Evolutionary conservation across 2,113 vertebrate genomes (phyloP).

Genomic region (Chitala chitala): DNA sequence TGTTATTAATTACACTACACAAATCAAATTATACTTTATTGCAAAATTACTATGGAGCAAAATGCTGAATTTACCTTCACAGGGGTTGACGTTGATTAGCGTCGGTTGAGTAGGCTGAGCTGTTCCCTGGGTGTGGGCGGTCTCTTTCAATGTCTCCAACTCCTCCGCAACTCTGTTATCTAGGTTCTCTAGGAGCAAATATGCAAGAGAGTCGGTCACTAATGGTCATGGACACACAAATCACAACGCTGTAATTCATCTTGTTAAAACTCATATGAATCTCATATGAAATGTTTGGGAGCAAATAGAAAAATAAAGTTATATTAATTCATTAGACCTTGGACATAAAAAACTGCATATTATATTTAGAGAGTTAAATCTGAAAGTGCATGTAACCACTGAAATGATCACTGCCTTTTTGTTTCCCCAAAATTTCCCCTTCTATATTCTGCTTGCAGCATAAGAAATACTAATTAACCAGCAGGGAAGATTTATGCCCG

Average conservation of each 20-base stretch:
- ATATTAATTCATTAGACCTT: no score
- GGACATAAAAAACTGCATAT: background rate
- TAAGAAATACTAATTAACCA: background rate
- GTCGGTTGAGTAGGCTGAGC: conserved; percentile 27
- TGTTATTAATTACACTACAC: no score
- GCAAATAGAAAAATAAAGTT: no score
- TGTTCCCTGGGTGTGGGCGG: conserved; percentile 28
- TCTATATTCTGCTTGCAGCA: background rate
- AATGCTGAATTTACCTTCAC: conserved; percentile 53
- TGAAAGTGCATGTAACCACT: background rate
- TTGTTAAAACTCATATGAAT: no score
- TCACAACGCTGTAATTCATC: background rate
- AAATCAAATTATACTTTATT: no score
- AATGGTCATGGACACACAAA: background rate
- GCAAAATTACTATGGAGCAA: background rate
- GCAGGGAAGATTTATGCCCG: background rate
- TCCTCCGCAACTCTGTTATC: conserved; percentile 57
- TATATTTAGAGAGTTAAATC: background rate
- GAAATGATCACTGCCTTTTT: background rate
- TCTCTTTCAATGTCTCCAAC: conserved; percentile 26
- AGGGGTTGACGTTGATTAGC: conserved; percentile 42
- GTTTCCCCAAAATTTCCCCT: no score
- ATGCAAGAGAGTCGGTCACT: background rate
- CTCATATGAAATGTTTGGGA: no score
- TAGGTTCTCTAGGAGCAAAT: conserved; percentile 45